phyloP scores from a whole-genome alignment of 1,140 invertebrate genomes.

The Bemisia tabaci region DNA sequence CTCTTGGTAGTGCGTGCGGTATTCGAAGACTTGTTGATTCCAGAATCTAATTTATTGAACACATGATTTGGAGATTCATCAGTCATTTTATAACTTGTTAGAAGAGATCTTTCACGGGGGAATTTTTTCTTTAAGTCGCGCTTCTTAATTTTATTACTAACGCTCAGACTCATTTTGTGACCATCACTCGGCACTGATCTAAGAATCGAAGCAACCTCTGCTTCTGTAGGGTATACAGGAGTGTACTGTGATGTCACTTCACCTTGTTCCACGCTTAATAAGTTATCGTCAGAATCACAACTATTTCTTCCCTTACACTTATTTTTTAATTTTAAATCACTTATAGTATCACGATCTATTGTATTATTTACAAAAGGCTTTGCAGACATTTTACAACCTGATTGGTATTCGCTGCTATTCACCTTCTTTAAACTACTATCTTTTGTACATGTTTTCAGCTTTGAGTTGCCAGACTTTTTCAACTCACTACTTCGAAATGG shows the following conservation, averaged over 20 bases:
- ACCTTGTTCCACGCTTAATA: constrained; percentile 9
- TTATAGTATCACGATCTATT: background rate
- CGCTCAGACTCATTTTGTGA: constrained; percentile 20
- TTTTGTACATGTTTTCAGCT: background rate
- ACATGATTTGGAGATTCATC: constrained; percentile 9
- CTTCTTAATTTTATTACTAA: constrained; percentile 29
- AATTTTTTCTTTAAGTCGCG: constrained; percentile 38
- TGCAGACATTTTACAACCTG: background rate
- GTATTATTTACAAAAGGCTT: background rate
- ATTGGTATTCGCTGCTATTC: background rate
- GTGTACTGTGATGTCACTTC: constrained; percentile 7
- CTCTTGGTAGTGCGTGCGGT: background rate
- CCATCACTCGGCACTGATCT: constrained; percentile 21
- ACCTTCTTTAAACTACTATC: background rate
- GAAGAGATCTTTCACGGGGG: constrained; percentile 27
- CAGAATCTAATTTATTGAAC: background rate
- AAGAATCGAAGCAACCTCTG: constrained; percentile 24
- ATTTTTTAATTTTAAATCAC: background rate
- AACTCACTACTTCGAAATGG: background rate
- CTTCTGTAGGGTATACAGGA: constrained; percentile 21
- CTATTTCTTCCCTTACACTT: constrained; percentile 2
- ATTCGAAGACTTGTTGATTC: constrained; percentile 2
- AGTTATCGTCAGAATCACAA: constrained; percentile 5
- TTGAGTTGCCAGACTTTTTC: background rate
- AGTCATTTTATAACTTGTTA: constrained; percentile 6